Base-by-base conservation (phyloP, 2,888 invertebrate species). In the Mechanitis mazaeus region DNA sequence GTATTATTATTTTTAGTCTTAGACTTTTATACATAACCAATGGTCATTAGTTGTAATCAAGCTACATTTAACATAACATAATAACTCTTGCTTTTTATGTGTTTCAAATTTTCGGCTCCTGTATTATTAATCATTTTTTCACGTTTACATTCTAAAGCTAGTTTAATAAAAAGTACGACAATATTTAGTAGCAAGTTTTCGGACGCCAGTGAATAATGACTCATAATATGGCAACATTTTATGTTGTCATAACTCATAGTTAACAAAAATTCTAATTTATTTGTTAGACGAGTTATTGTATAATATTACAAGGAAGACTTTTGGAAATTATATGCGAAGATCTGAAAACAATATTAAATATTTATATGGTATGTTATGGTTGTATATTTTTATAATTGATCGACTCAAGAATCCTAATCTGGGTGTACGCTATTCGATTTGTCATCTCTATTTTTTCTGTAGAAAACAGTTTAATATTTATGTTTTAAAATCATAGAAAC, bases 371-470 rank as follows among this genome's bases (percentile, higher is more conserved):
- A 50, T 50, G 50, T 50, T 50, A 50, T 31, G 31, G 7, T 50
- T 50, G 5, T 31, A 31, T 7, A 50, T 50, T 50, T 50, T 31
- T 4, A 9, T 31, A 31, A 31, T 50, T 50, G 31, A 31, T 28
- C 9, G 50, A 50, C 31, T 50, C 0, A 9, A 50, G 7, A 9
- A 11, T 50, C 31, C 11, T 31, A 50, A 31, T 42, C 42, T 28
- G 31, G 50, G 50, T 31, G 50, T 50, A 31, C 3, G 31, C 31
- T 50, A 4, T 50, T 28, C 9, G 31, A 50, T 50, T 50, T 50
- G 50, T 50, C 50, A 50, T 50, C 50, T 31, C 31, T 50, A 31
- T 50, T 50, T 50, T 50, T 50, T 50, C 28, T 31, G 50, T 31
- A 31, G 31, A 31, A 11, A 6, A 31, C 28, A 50, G 31, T 3